Evolutionary conservation across 2,113 vertebrate species (phyloP), one percentile per base, ranked within the genome.

Genomic region (Urocynchramus pylzowi): DNA sequence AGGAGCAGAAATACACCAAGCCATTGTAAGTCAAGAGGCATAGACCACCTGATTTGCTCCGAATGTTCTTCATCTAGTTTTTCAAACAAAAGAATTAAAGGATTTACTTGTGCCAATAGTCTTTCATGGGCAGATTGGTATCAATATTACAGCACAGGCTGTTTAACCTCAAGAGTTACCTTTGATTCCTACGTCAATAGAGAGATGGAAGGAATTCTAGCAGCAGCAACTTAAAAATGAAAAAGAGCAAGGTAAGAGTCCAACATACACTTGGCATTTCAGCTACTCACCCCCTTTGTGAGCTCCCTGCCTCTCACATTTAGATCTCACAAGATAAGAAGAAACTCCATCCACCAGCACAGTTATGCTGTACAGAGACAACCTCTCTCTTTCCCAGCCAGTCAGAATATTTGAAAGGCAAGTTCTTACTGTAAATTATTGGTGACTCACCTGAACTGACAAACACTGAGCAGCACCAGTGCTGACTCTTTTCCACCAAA

Each of bases 351-450:
- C 53, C 37, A 71, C 75, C 76, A 77, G 91, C 78, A 94, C n/a
- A 93, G 84, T 73, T 96, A 89, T 1, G 9, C 33, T 49, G 88
- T 53, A 80, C 82, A 60, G 26, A 65, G 45, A 76, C 52, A 94
- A 65, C 16, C 71, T 89, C 87, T 94, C 95, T 90, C 35, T 65
- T 94, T 79, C 84, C 67, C 69, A 96, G 85, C 21, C 57, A 87
- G 21, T n/a, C 54, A 31, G 22, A 57, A 92, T 87, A 90, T 75
- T 87, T 94, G 77, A 96, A 94, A 97, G 64, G 87, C 80, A 88
- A 87, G 71, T 90, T 94, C 97, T 91, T 78, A 89, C 67, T 93
- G 52, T 44, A 95, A 96, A 69, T 84, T 69, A 64, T 61, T 87
- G 18, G 53, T 92, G 73, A 90, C 68, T 80, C 79, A 81, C 87